phyloP scores from a whole-genome alignment of 2,888 invertebrate species.

The Xestia xanthographa region DNA sequence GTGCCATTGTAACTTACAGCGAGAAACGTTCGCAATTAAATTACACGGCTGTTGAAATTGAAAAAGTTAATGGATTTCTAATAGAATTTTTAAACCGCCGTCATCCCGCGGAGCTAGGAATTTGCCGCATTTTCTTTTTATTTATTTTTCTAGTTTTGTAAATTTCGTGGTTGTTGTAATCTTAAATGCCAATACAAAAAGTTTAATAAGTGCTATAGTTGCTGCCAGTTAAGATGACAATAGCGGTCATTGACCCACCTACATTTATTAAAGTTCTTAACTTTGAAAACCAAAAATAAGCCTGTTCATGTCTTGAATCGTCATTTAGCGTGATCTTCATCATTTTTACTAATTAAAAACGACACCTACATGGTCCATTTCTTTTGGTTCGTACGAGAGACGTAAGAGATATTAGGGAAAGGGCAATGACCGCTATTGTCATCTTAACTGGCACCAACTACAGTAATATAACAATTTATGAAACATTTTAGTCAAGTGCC shows the following conservation, averaged over 20 bases:
- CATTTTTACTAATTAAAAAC: no score
- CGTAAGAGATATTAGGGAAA: no score
- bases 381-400: no score
- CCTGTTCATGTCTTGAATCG: no score
- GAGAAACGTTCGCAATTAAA: constrained; percentile 73
- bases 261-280: no score
- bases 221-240: no score
- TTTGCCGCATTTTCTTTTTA: constrained; percentile 37
- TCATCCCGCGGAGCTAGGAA: constrained; percentile 38
- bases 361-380: no score
- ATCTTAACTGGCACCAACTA: no score
- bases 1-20: constrained; percentile 72
- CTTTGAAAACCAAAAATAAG: no score
- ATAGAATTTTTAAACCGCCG: constrained; percentile 67
- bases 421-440: no score
- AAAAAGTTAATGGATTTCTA: constrained; percentile 78
- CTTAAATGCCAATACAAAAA: neutral
- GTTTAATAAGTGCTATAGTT: neutral
- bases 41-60: constrained; percentile 73
- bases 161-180: constrained; percentile 1
- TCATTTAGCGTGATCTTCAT: no score
- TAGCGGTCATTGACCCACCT: no score
- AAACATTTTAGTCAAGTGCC: neutral
- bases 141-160: constrained; percentile 17
- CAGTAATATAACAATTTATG: neutral